phyloP scores from a whole-genome alignment of 2,797 vertebrate species.

The Danio albolineatus region DNA sequence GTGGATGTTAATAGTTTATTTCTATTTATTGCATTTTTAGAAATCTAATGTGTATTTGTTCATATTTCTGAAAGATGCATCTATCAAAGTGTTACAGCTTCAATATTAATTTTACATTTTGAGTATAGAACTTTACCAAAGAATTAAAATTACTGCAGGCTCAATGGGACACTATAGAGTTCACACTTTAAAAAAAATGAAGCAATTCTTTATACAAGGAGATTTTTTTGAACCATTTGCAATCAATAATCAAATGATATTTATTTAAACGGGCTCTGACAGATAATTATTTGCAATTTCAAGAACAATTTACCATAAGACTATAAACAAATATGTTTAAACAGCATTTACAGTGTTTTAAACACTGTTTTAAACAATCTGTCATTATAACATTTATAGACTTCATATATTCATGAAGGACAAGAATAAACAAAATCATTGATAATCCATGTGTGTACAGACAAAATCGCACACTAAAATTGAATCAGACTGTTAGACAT shows the following conservation, averaged over 20 bases:
- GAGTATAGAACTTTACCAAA: background rate
- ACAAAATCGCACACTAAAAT: too few relatives aligned
- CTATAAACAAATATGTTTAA: background rate
- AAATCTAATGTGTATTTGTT: background rate
- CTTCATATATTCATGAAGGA: background rate
- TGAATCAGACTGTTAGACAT: too few relatives aligned
- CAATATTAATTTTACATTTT: background rate
- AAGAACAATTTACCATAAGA: background rate
- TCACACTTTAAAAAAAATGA: background rate
- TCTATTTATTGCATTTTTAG: background rate
- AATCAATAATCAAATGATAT: background rate
- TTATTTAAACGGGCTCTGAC: background rate
- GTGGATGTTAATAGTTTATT: background rate
- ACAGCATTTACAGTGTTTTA: background rate
- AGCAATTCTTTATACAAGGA: background rate
- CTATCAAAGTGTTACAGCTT: background rate
- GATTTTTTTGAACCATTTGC: background rate
- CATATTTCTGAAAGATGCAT: background rate
- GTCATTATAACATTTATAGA: background rate
- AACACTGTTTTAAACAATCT: constrained; percentile 9
- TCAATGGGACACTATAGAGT: background rate
- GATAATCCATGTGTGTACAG: background rate
- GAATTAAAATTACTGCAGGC: background rate
- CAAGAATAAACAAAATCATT: background rate
- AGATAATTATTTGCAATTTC: background rate